These are phyloP conservation scores for Phaethornis superciliosus DNA, from an alignment of 2,113 vertebrate species.

Conservation along the genomic window DNA sequence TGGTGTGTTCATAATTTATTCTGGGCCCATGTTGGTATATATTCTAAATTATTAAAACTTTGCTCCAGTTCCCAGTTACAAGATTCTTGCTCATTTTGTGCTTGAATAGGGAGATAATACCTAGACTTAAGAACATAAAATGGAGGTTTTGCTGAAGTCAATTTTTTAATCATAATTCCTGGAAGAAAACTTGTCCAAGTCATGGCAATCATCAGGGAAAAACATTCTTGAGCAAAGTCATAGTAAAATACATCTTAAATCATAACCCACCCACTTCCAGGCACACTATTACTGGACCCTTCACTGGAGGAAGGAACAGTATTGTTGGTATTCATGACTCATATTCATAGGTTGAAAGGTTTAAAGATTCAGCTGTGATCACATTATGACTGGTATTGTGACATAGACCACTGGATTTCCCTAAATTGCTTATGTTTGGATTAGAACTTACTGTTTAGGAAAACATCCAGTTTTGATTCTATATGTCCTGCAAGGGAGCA, in stretches of 20 bases:
- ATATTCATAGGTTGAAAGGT: neutral
- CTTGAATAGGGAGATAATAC: neutral
- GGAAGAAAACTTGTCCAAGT: neutral
- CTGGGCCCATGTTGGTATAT: neutral
- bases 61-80: neutral
- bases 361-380: neutral
- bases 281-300: neutral
- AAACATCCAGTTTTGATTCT: constrained; percentile 47
- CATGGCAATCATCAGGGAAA: neutral
- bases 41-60: neutral
- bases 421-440: constrained; percentile 24
- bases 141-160: neutral
- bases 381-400: neutral
- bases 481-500: neutral
- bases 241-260: constrained; percentile 19
- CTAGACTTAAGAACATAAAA: neutral
- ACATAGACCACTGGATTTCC: neutral
- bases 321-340: constrained; percentile 27
- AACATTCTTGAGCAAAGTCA: constrained; percentile 1
- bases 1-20: neutral
- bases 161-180: neutral
- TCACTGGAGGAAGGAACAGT: constrained; percentile 41
- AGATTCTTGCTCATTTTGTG: neutral
- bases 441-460: constrained; percentile 42
- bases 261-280: constrained; percentile 20